Evolutionary conservation across 1,140 invertebrate species (phyloP).

Genomic region (Diorhabda carinulata): DNA sequence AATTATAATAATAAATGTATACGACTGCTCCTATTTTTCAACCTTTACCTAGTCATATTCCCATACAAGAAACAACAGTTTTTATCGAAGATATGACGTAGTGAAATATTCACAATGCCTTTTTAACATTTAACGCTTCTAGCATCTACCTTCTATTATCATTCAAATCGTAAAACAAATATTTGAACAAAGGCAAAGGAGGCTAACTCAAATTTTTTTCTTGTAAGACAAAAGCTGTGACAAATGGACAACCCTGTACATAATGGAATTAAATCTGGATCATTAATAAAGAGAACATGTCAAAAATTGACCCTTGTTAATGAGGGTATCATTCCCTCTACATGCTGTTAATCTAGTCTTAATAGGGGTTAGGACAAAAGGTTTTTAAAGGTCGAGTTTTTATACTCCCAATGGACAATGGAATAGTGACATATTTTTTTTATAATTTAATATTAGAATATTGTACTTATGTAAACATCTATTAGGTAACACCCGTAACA

Average conservation of each 20-base stretch:
- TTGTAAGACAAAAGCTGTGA: conserved; percentile 30
- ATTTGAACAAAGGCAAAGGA: conserved; percentile 11
- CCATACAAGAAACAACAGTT: too few species aligned
- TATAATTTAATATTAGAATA: not conserved
- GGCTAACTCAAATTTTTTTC: not conserved
- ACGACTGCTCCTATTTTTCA: too few species aligned
- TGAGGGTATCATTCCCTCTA: conserved; percentile 21
- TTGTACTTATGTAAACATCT: too few species aligned
- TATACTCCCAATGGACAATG: conserved; percentile 18
- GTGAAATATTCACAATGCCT: too few species aligned
- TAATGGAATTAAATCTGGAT: conserved; percentile 19
- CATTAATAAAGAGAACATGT: conserved; percentile 30
- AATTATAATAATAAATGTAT: too few species aligned
- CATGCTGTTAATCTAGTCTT: conserved; percentile 19
- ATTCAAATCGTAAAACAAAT: conserved; percentile 21
- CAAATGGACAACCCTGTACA: conserved; percentile 32
- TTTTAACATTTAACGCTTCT: not conserved
- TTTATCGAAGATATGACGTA: too few species aligned
- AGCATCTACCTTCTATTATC: not conserved
- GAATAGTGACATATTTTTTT: not conserved
- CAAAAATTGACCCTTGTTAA: conserved; percentile 32
- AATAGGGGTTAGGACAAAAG: conserved; percentile 17
- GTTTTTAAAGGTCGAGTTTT: conserved; percentile 17
- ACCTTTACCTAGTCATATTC: too few species aligned
- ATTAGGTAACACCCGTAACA: too few species aligned